Evolutionary conservation across 2,113 vertebrate species (phyloP).

Genomic region (Eptesicus fuscus): DNA sequence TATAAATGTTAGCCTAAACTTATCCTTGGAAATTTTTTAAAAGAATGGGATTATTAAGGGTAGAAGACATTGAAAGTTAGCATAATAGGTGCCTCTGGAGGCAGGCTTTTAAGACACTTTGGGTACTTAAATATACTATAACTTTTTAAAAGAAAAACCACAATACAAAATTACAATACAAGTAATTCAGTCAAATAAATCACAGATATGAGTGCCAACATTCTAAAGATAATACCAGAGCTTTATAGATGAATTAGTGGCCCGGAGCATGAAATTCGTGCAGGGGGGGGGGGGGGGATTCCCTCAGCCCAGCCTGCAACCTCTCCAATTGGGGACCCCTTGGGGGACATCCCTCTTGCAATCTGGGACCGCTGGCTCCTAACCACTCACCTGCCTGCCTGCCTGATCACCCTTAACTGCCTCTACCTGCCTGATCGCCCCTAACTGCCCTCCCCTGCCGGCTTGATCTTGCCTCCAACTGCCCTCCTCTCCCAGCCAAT

Average conservation of each 20-base stretch:
- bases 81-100: not conserved
- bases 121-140: not conserved
- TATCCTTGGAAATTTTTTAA: not conserved
- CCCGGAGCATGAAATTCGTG: too few species aligned
- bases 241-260: conserved; percentile 7
- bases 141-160: conserved; percentile 8
- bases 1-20: not conserved
- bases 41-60: not conserved
- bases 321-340: too few species aligned
- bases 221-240: not conserved
- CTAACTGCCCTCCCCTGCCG: too few species aligned
- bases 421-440: too few species aligned
- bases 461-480: too few species aligned
- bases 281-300: too few species aligned
- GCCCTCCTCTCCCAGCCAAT: too few species aligned
- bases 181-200: not conserved
- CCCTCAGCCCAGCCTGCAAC: too few species aligned
- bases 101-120: not conserved
- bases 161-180: not conserved
- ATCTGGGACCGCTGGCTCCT: too few species aligned
- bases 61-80: not conserved
- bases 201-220: not conserved
- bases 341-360: too few species aligned
- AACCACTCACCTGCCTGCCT: too few species aligned
- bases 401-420: too few species aligned